A percentile compares a stretch with the other conserved stretches of the same genome.
Conservation (phyloP, 2,888 invertebrate genomes). For the Dioctria linearis region DNA sequence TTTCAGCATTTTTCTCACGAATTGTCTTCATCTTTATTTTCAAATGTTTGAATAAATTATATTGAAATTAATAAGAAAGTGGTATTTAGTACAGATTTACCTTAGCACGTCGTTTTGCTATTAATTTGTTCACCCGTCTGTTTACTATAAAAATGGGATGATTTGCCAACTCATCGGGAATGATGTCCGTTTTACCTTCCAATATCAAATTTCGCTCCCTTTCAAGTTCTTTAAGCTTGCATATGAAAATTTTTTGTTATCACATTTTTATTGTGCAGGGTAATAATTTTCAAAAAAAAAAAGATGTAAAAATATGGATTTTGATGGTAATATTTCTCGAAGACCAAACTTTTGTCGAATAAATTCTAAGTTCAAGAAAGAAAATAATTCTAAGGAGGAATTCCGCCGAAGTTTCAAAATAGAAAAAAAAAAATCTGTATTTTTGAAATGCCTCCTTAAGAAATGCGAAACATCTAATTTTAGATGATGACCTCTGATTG, state of each 20-base stretch:
- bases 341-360: too few relatives aligned
- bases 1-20: conserved; percentile 69
- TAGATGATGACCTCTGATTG: too few relatives aligned
- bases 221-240: conserved; percentile 74
- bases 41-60: background rate
- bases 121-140: conserved; percentile 71
- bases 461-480: too few relatives aligned
- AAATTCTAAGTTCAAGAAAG: too few relatives aligned
- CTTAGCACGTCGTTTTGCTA: conserved; percentile 72
- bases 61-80: background rate
- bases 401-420: too few relatives aligned
- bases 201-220: conserved; percentile 77
- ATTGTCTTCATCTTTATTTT: conserved; percentile 67
- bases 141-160: conserved; percentile 77
- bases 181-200: conserved; percentile 74
- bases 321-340: too few relatives aligned
- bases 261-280: too few relatives aligned
- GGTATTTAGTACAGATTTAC: conserved; percentile 63
- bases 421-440: too few relatives aligned
- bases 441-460: too few relatives aligned
- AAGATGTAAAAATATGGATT: too few relatives aligned
- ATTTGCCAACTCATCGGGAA: conserved; percentile 70
- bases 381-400: too few relatives aligned
- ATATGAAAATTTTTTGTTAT: conserved; percentile 3
- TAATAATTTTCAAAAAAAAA: too few relatives aligned